Evolutionary conservation across 2,113 vertebrate genomes (phyloP), one percentile per base, ranked within the genome.

Genomic region (Brachyistius frenatus): DNA sequence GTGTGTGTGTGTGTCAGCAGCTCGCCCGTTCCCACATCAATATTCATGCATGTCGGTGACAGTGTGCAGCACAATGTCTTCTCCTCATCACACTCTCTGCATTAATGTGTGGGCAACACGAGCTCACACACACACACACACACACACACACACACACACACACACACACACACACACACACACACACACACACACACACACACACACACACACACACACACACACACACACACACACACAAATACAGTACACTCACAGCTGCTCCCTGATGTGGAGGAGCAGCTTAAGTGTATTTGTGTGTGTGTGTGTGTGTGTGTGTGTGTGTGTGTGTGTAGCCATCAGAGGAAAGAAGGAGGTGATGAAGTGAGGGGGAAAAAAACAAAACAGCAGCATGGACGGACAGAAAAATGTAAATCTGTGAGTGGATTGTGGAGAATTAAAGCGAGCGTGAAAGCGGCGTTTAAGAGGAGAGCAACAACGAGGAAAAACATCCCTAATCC

Each of bases 261-360:
- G 74, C 70, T 73, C 57, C 52, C 47, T 73, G 76, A 80, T 47
- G 82, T 57, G 70, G 46, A 63, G 66, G 46, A 57, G 63, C 14
- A 15, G 85, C 78, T 82, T 67, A 76, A 62, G 47, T 69, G n/a
- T n/a, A n/a, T n/a, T n/a, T n/a, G n/a, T n/a, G n/a, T n/a, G 32
- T 55, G 39, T 61, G 49, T 47, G 32, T 70, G 56, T 68, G 37
- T 65, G 66, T 70, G 39, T 74, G 41, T 53, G 70, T 74, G 50
- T 65, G 15, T 47, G 37, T 15, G 54, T 55, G 62, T 32, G 10
- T 13, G 8, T 37, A 5, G 3, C 7, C 2, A 3, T 60, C 57
- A 41, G 41, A 62, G 53, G 66, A 78, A n/a, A 44, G 76, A 68
- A 65, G 3, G 44, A 81, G 63, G 80, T 53, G 76, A 63, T 55